Evolutionary conservation across 1,140 invertebrate genomes (phyloP).

Genomic region (Temnothorax nylanderi): DNA sequence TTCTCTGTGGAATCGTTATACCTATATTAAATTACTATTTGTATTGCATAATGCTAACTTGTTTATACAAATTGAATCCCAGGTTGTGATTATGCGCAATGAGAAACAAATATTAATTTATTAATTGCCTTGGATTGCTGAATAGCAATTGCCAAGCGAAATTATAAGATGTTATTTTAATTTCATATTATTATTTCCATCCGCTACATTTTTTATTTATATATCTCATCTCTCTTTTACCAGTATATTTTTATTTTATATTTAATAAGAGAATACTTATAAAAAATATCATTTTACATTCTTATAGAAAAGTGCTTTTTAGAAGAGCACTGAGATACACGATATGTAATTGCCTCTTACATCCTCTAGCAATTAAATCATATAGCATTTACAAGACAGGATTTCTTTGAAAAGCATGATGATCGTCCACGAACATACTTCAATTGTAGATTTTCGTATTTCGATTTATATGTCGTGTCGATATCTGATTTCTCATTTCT

Average conservation of each 20-base stretch:
- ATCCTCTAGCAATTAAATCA: neutral
- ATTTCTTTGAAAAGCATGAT: neutral
- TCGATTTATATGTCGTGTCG: neutral
- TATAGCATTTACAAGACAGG: neutral
- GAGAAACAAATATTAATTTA: conserved; percentile 4
- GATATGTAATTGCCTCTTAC: neutral
- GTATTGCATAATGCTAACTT: neutral
- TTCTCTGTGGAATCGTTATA: neutral
- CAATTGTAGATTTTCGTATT: neutral
- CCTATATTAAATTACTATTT: conserved; percentile 13
- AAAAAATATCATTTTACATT: neutral
- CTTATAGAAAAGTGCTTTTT: neutral
- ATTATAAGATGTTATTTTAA: neutral
- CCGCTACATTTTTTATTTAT: neutral
- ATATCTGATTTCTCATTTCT: conserved; percentile 17
- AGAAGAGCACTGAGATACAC: neutral
- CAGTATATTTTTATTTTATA: neutral
- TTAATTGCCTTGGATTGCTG: neutral
- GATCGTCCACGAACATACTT: neutral
- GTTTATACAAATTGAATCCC: conserved; percentile 16
- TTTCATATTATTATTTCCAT: neutral
- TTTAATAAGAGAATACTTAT: neutral
- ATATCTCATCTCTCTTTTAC: neutral
- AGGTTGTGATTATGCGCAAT: neutral
- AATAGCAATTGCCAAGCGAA: neutral